Evolutionary conservation across 1,140 invertebrate genomes (phyloP).

Genomic region (Drosophila hydei): DNA sequence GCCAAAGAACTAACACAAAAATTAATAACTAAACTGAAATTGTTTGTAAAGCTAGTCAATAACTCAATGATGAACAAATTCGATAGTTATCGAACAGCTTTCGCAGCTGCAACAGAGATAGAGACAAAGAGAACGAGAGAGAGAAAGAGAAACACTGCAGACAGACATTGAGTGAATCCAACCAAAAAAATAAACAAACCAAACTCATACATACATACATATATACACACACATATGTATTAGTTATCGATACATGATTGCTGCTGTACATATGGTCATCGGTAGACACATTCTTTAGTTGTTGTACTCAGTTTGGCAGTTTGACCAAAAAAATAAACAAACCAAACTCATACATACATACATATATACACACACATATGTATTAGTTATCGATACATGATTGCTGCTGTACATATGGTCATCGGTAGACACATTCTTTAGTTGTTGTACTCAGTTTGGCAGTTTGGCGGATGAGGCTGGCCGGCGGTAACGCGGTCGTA

Average conservation of each 20-base stretch:
- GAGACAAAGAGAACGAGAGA: no score
- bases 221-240: conserved; percentile 21
- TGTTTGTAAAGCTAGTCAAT: conserved; percentile 8
- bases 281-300: neutral
- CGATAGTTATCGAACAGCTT: conserved; percentile 1
- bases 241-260: neutral
- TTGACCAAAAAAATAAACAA: no score
- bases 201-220: conserved; percentile 23
- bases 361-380: neutral
- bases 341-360: conserved; percentile 25
- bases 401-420: neutral
- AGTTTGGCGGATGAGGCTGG: conserved; percentile 11
- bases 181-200: conserved; percentile 23
- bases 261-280: neutral
- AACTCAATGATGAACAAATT: conserved; percentile 13
- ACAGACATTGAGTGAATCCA: conserved; percentile 1
- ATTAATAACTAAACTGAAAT: neutral
- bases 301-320: conserved; percentile 17
- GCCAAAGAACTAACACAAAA: conserved; percentile 6
- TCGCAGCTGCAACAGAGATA: conserved; percentile 1
- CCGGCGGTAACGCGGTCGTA: neutral
- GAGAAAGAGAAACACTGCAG: neutral
- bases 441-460: conserved; percentile 16
- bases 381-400: neutral
- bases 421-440: neutral